Evolutionary conservation across 2,888 invertebrate genomes (phyloP), one percentile per base, ranked within the genome.

Genomic region (Cryptophagus acutangulus): DNA sequence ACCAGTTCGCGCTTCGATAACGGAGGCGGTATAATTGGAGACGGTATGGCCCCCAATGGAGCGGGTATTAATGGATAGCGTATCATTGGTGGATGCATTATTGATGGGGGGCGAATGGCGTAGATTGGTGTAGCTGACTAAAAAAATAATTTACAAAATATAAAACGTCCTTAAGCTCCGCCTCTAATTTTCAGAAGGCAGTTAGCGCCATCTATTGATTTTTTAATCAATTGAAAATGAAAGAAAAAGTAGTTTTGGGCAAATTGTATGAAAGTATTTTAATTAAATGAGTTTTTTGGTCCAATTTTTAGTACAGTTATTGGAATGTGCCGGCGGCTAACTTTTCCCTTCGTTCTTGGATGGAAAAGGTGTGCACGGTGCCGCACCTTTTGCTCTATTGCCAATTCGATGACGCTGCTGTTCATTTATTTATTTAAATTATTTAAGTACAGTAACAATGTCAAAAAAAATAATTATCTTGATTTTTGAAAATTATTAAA

Each of bases 51-150:
- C 12, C 65, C 67, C 29, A 69, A 38, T 9, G 68, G 67, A 1
- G 68, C 68, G 33, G 68, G 66, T 25, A 69, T 67, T 31, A 69
- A 40, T 2, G 67, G 67, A 28, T 64, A 62, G 1, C 61, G 51
- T 12, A 61, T 35, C 3, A 58, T 39, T 33, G 55, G 58, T n/a
- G 54, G 54, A 38, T 53, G 53, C n/a, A 51, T 51, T 24, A 59
- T 48, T n/a, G n/a, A 20, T n/a, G 62, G 58, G 25, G 56, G 58
- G n/a, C 62, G 63, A 17, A 62, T 33, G 2, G 64, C 56, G 31
- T 62, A 61, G 6, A 68, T 49, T 30, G 64, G 63, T 15, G 61
- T 54, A n/a, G n/a, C n/a, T n/a, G n/a, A n/a, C n/a, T n/a, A n/a
- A n/a, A n/a, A n/a, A n/a, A n/a, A n/a, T n/a, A n/a, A n/a, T n/a